Evolutionary conservation across 1,140 invertebrate genomes (phyloP).

Genomic region (Aporrectodea caliginosa): DNA sequence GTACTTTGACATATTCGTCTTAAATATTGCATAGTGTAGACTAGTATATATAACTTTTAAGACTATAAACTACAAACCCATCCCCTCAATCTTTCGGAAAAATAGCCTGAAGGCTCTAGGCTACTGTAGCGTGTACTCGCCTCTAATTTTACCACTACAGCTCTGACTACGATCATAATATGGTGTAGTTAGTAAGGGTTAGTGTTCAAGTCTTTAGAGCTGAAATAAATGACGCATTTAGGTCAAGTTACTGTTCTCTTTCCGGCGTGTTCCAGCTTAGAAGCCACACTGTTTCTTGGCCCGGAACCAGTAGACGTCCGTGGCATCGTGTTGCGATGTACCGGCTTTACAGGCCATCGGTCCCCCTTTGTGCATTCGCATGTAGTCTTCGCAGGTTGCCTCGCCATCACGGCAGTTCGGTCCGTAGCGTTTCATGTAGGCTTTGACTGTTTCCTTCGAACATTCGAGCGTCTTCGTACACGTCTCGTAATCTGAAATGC

Average conservation of each 20-base stretch:
- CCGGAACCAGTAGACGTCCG: background rate
- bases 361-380: background rate
- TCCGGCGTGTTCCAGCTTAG: background rate
- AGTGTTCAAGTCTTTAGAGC: background rate
- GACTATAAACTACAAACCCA: too few relatives aligned
- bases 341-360: background rate
- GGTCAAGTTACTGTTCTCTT: conserved; percentile 18
- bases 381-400: background rate
- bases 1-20: too few relatives aligned
- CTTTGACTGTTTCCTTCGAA: background rate
- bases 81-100: too few relatives aligned
- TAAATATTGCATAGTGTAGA: too few relatives aligned
- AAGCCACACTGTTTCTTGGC: background rate
- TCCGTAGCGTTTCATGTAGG: background rate
- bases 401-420: background rate
- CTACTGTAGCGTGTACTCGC: too few relatives aligned
- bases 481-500: background rate
- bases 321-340: background rate
- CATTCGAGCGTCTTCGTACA: background rate
- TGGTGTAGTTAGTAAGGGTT: conserved; percentile 5
- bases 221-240: background rate
- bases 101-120: too few relatives aligned
- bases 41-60: too few relatives aligned
- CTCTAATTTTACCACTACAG: too few relatives aligned
- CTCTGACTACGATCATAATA: background rate